A percentile compares a stretch with the other conserved stretches of the same genome.
Conservation (phyloP, 2,113 vertebrate genomes). For the Candoia aspera region DNA sequence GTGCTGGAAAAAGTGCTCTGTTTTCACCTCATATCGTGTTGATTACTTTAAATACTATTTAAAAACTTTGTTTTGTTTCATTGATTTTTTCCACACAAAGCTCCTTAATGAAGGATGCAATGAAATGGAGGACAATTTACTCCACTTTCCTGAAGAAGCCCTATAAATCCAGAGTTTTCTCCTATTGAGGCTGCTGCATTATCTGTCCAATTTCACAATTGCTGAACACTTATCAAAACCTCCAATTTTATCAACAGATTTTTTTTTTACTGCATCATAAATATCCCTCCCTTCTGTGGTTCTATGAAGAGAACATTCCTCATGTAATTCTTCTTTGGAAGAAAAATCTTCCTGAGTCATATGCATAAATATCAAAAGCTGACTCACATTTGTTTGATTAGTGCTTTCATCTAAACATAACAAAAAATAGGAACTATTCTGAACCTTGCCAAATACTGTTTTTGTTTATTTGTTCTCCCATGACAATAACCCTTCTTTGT, state of each 20-base stretch:
- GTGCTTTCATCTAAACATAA: not conserved
- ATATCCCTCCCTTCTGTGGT: not conserved
- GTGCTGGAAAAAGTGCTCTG: no score
- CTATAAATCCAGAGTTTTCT: not conserved
- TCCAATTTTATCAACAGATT: not conserved
- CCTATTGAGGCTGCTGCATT: not conserved
- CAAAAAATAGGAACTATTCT: not conserved
- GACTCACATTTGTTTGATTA: not conserved
- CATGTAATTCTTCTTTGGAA: not conserved
- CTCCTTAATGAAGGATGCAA: not conserved
- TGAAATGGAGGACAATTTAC: not conserved
- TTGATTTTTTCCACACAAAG: not conserved
- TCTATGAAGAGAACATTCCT: not conserved
- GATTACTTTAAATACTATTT: not conserved
- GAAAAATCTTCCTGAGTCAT: not conserved
- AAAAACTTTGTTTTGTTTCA: not conserved
- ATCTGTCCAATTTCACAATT: not conserved
- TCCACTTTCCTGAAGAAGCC: not conserved
- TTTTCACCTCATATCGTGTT: no score
- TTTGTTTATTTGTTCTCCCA: not conserved
- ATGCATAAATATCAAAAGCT: not conserved
- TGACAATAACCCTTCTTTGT: not conserved
- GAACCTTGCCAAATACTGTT: not conserved
- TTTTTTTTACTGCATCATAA: not conserved
- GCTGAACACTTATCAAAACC: not conserved